Conservation (phyloP, 2,797 vertebrate genomes). For the Kryptolebias ocellatus region DNA sequence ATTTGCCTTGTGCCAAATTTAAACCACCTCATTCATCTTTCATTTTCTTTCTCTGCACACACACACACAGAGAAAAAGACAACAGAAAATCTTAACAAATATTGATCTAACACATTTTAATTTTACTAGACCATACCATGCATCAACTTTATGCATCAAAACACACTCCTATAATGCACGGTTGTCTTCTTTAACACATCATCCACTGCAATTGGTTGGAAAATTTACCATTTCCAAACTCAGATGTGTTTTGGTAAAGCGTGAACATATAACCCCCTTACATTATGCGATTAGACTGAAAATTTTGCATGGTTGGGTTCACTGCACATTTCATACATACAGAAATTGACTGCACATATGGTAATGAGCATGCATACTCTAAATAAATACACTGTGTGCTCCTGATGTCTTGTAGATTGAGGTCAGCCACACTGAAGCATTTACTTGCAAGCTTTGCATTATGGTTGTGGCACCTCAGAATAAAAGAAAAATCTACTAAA, state of each 20-base stretch:
- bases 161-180: not conserved
- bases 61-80: no score
- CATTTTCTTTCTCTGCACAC: no score
- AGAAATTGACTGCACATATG: slow-evolving; percentile 53
- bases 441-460: slow-evolving; percentile 28
- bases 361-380: slow-evolving; percentile 24
- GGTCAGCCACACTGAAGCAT: slow-evolving; percentile 57
- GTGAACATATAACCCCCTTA: slow-evolving; percentile 47
- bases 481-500: not conserved
- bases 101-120: not conserved
- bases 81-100: not conserved
- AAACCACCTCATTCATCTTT: no score
- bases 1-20: no score
- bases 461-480: slow-evolving; percentile 25
- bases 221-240: slow-evolving; percentile 50
- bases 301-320: slow-evolving; percentile 66
- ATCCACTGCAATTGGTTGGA: not conserved
- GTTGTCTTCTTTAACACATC: not conserved
- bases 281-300: slow-evolving; percentile 57
- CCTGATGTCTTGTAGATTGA: slow-evolving; percentile 62
- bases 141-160: not conserved
- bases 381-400: slow-evolving; percentile 33
- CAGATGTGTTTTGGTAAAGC: slow-evolving; percentile 66
- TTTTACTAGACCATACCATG: not conserved
- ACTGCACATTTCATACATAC: slow-evolving; percentile 60